Evolutionary conservation across 2,113 vertebrate species (phyloP).

Genomic region (Cinclus mexicanus): DNA sequence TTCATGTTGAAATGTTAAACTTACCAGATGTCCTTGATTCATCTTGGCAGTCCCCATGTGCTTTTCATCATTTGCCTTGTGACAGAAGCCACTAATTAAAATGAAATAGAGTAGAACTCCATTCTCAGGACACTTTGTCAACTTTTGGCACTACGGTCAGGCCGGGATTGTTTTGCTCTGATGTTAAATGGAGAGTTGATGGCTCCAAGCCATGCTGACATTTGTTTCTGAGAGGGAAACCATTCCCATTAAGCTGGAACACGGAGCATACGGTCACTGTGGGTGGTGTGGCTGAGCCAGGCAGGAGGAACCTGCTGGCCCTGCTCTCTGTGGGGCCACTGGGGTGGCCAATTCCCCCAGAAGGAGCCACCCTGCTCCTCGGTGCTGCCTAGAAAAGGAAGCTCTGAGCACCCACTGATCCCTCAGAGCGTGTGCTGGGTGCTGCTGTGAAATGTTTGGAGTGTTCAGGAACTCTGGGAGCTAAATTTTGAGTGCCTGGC

Average conservation of each 20-base stretch:
- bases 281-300: constrained; percentile 56
- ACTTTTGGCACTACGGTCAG: background rate
- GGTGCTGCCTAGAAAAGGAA: constrained; percentile 60
- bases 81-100: constrained; percentile 57
- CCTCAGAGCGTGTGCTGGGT: constrained; percentile 1
- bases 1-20: constrained; percentile 34
- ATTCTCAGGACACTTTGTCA: constrained; percentile 42
- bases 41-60: constrained; percentile 58
- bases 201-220: constrained; percentile 64
- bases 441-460: background rate
- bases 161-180: constrained; percentile 38
- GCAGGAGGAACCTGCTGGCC: constrained; percentile 38
- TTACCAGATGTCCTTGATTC: constrained; percentile 56
- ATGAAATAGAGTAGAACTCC: constrained; percentile 38
- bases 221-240: constrained; percentile 66
- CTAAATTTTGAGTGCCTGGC: constrained; percentile 32
- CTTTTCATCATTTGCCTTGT: constrained; percentile 46
- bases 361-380: constrained; percentile 52
- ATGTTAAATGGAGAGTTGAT: constrained; percentile 23
- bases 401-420: constrained; percentile 30
- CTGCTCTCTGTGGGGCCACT: constrained; percentile 6
- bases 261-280: constrained; percentile 57
- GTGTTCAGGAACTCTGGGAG: constrained; percentile 13
- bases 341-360: constrained; percentile 55
- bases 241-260: constrained; percentile 51